Evolutionary conservation across 2,888 invertebrate genomes (phyloP).

Genomic region (Andrena minutula): DNA sequence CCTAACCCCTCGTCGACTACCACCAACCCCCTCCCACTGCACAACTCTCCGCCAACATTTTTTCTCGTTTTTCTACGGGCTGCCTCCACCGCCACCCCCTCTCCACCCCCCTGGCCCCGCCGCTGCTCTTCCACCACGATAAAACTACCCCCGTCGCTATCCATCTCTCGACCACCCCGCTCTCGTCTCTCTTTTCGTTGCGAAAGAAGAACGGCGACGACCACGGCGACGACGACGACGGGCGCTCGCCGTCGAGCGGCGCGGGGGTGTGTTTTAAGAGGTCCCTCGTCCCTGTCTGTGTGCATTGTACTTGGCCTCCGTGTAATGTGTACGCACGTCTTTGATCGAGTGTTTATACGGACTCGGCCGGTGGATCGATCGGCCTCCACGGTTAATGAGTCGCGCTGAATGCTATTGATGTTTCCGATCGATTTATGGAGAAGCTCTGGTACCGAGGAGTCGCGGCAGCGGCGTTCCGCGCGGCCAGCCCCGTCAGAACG

Average conservation of each 20-base stretch:
- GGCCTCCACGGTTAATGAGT: conserved; percentile 67
- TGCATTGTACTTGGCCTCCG: conserved; percentile 68
- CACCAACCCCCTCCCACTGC: conserved; percentile 7
- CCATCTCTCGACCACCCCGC: conserved; percentile 37
- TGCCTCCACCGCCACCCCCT: conserved; percentile 14
- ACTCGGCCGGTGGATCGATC: conserved; percentile 64
- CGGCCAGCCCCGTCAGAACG: background rate
- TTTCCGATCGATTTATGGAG: conserved; percentile 64
- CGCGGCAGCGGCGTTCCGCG: background rate
- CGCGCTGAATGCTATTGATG: conserved; percentile 68
- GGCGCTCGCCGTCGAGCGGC: conserved; percentile 49
- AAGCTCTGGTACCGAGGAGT: conserved; percentile 17
- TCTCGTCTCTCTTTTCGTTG: conserved; percentile 8
- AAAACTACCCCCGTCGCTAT: conserved; percentile 52
- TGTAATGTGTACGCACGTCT: conserved; percentile 72
- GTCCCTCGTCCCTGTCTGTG: conserved; percentile 66
- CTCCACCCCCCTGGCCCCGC: background rate
- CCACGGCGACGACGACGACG: conserved; percentile 19
- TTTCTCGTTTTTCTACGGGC: conserved; percentile 25
- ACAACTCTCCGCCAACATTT: conserved; percentile 57
- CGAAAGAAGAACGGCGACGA: conserved; percentile 30
- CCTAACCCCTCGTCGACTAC: conserved; percentile 30
- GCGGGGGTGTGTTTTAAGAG: conserved; percentile 82
- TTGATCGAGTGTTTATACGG: conserved; percentile 71
- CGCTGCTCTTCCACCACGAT: background rate